Evolutionary conservation across 2,113 vertebrate species (phyloP), one percentile per base, ranked within the genome.

Genomic region (Calonectris borealis): DNA sequence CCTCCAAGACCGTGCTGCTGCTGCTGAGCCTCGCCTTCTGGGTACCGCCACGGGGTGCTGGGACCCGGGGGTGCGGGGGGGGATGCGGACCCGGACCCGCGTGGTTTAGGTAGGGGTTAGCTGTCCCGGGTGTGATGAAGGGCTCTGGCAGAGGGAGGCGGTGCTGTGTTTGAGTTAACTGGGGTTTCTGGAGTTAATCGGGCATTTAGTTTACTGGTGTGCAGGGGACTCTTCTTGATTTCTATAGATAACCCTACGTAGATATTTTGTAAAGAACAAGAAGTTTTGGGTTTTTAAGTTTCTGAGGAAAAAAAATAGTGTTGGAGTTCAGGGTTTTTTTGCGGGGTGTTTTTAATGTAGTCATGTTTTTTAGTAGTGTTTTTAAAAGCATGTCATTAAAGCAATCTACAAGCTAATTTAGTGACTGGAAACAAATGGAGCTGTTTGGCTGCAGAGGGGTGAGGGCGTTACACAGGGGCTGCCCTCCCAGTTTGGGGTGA

Each of bases 1-100:
- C 95, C n/a, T 96, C 95, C 49, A 94, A 96, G 36, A 87, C 18
- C 7, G 88, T 96, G 52, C 69, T 96, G 93, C 88, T 96, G 88
- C 69, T 96, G 82, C 91, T 96, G 5, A 95, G 95, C 72, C 58
- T 96, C 64, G 69, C 78, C 58, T 96, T 96, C 73, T 96, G 95
- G 95, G 95, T 96, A 96, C 79, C 2, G 11, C 10, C 1, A 10
- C 2, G 16, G 85, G 86, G 1, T 6, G 31, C 31, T 10, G 42
- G 55, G 42, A 20, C 7, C 5, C 14, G 2, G 36, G 18, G 21
- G 21, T 17, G 44, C 16, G 10, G 48, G 7, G 15, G 32, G 44
- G 69, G 22, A 8, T 7, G 7, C 8, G 22, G 16, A 24, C 20
- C 6, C 4, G 5, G 48, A 44, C 31, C 32, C 14, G 11, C 11